Percentiles rank a stretch among this genome's conserved stretches.
These are phyloP conservation scores for Hypothenemus hampei DNA, from an alignment of 1,140 invertebrate species.

Conservation along the genomic window DNA sequence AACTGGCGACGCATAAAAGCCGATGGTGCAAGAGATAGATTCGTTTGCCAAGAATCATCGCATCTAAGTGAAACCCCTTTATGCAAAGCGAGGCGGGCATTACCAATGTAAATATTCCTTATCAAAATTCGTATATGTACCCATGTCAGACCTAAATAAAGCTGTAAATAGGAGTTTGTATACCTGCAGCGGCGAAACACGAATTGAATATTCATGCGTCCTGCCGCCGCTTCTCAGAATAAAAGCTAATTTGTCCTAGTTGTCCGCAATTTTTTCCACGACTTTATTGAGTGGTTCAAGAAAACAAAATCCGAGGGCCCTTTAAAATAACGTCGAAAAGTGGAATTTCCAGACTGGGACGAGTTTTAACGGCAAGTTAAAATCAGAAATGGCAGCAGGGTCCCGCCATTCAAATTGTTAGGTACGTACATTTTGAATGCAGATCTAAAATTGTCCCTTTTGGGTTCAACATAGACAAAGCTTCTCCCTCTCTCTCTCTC, in stretches of 20 bases:
- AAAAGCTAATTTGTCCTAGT: no score
- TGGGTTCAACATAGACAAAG: not conserved
- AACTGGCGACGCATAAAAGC: no score
- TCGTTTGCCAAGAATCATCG: not conserved
- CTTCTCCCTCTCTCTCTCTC: no score
- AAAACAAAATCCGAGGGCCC: no score
- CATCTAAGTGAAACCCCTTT: slow-evolving; percentile 16
- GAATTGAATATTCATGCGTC: slow-evolving; percentile 21
- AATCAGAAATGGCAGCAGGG: slow-evolving; percentile 3
- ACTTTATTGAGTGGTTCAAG: no score
- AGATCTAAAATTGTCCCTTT: not conserved
- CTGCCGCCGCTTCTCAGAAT: slow-evolving; percentile 6
- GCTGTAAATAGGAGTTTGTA: slow-evolving; percentile 21
- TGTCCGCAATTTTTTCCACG: not conserved
- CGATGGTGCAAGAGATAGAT: no score
- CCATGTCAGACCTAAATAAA: slow-evolving; percentile 21
- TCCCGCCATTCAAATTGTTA: slow-evolving; percentile 1
- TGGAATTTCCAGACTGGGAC: not conserved
- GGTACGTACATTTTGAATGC: slow-evolving; percentile 2
- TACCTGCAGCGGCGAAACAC: slow-evolving; percentile 12
- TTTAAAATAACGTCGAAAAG: no score
- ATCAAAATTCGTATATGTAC: slow-evolving; percentile 21
- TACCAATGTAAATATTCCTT: slow-evolving; percentile 21
- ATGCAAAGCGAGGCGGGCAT: slow-evolving; percentile 14
- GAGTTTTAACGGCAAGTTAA: slow-evolving; percentile 11